A percentile compares a stretch with the other conserved stretches of the same genome.
phyloP scores from a whole-genome alignment of 1,140 invertebrate genomes.

The Hermetia illucens region DNA sequence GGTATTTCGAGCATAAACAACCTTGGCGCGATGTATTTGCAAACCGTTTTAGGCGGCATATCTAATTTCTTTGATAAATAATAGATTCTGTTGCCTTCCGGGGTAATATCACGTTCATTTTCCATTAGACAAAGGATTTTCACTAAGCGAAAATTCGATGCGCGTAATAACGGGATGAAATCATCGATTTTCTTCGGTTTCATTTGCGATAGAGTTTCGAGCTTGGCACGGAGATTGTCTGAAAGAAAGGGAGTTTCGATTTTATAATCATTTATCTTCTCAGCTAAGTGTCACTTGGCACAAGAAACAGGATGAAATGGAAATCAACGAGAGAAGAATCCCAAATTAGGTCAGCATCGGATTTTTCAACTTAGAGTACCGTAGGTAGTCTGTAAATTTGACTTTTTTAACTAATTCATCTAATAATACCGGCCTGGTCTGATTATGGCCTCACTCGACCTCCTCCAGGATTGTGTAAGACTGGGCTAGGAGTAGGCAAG shows the following conservation, averaged over 20 bases:
- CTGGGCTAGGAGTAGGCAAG: too few relatives aligned
- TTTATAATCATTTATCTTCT: background rate
- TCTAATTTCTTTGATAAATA: conserved; percentile 22
- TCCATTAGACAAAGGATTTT: conserved; percentile 14
- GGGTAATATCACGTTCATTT: conserved; percentile 10
- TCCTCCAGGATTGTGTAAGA: too few relatives aligned
- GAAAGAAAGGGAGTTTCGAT: conserved; percentile 3
- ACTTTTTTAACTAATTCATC: too few relatives aligned
- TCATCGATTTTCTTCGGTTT: conserved; percentile 20
- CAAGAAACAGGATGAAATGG: background rate
- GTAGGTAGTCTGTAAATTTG: too few relatives aligned
- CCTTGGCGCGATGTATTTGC: conserved; percentile 22
- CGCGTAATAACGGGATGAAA: conserved; percentile 22
- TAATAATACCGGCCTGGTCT: too few relatives aligned
- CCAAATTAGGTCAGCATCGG: conserved; percentile 13
- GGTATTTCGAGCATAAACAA: conserved; percentile 28
- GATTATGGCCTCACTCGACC: too few relatives aligned
- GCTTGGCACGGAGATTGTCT: conserved; percentile 7
- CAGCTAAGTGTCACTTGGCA: conserved; percentile 8
- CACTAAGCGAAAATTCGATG: conserved; percentile 15
- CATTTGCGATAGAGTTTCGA: conserved; percentile 11
- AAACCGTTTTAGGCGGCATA: conserved; percentile 16
- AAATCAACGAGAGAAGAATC: conserved; percentile 7
- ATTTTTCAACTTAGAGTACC: too few relatives aligned
- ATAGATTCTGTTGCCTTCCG: conserved; percentile 22